phyloP scores from a whole-genome alignment of 1,140 invertebrate genomes.

The Zaprionus capensis region DNA sequence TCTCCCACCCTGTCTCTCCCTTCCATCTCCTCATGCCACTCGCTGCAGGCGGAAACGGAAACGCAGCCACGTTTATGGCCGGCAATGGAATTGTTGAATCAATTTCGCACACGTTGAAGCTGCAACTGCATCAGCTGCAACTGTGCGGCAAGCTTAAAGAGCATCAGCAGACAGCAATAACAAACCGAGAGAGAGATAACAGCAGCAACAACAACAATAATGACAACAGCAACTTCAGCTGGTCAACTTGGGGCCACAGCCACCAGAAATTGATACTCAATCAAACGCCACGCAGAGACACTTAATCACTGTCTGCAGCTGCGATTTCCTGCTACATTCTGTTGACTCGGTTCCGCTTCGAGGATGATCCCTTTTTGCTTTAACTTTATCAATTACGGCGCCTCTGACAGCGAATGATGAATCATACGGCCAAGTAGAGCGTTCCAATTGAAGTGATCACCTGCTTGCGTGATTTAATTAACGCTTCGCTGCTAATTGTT shows the following conservation, averaged over 20 bases:
- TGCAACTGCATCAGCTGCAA: conserved; percentile 51
- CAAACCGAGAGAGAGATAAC: not conserved
- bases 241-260: conserved; percentile 15
- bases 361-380: conserved; percentile 25
- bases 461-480: conserved; percentile 66
- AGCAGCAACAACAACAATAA: not conserved
- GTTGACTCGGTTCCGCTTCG: not conserved
- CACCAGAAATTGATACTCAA: conserved; percentile 78
- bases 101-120: conserved; percentile 69
- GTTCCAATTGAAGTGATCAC: conserved; percentile 39
- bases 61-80: conserved; percentile 54
- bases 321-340: conserved; percentile 11
- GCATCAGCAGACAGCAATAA: conserved; percentile 17
- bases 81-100: conserved; percentile 60
- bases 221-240: not conserved
- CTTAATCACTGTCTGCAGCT: conserved; percentile 74
- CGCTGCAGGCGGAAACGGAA: conserved; percentile 36
- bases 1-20: not conserved
- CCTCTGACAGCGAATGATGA: conserved; percentile 65
- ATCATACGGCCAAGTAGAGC: conserved; percentile 60
- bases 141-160: conserved; percentile 21
- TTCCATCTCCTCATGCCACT: not conserved
- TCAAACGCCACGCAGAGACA: conserved; percentile 68
- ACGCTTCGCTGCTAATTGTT: conserved; percentile 54
- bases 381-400: conserved; percentile 73